phyloP scores from a whole-genome alignment of 1,140 invertebrate genomes.

The Drosophila malerkotliana region DNA sequence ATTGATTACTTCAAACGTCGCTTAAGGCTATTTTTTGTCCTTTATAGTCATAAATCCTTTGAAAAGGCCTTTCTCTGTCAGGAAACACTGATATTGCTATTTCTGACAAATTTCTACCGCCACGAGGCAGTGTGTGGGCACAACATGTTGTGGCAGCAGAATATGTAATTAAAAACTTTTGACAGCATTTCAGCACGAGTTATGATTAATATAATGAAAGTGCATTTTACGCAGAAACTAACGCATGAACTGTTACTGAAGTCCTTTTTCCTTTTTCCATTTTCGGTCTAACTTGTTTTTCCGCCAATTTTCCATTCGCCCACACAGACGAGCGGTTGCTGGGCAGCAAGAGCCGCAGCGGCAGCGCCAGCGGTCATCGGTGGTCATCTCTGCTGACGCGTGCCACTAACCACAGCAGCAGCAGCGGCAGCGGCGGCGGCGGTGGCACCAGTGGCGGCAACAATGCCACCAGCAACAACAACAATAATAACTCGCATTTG shows the following conservation, averaged over 20 bases:
- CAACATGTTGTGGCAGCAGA: constrained; percentile 10
- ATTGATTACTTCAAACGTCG: background rate
- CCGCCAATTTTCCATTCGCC: constrained; percentile 2
- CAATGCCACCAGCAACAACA: constrained; percentile 40
- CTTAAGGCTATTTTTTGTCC: too few species aligned
- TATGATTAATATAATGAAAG: constrained; percentile 37
- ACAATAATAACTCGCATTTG: constrained; percentile 66
- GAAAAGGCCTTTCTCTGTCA: background rate
- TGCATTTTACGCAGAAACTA: constrained; percentile 13
- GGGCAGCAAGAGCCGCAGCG: constrained; percentile 72
- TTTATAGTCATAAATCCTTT: background rate
- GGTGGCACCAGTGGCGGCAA: constrained; percentile 17
- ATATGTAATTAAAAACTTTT: constrained; percentile 54
- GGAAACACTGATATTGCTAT: constrained; percentile 7
- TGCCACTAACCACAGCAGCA: constrained; percentile 12
- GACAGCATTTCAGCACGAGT: constrained; percentile 48
- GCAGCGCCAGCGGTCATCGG: constrained; percentile 73
- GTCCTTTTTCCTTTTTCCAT: background rate
- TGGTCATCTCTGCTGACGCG: constrained; percentile 72
- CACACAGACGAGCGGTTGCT: constrained; percentile 64
- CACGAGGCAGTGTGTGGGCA: constrained; percentile 1
- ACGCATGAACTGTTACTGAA: background rate
- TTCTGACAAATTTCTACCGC: background rate
- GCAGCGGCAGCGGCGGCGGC: background rate
- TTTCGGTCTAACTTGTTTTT: constrained; percentile 10